Percentiles rank a stretch among this genome's conserved stretches.
These are phyloP conservation scores for Drosophila aff. DNA, from an alignment of 1,140 invertebrate genomes.

Conservation along the genomic window DNA sequence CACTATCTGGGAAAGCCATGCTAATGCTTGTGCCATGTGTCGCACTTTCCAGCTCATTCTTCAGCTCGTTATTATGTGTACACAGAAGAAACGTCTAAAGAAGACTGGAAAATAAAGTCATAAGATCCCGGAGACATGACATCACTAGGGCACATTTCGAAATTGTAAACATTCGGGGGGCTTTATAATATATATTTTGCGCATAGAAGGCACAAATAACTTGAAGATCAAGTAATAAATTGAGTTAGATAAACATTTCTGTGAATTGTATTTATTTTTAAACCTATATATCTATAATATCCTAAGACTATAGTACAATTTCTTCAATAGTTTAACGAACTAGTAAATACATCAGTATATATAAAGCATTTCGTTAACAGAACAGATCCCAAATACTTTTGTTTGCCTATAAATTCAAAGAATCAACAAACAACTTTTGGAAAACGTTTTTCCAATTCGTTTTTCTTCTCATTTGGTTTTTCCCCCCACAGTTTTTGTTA, in stretches of 20 bases:
- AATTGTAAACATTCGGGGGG: not conserved
- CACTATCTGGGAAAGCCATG: conserved; percentile 49
- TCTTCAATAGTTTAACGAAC: not conserved
- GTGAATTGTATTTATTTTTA: not conserved
- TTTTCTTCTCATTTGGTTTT: conserved; percentile 13
- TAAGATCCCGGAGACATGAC: conserved; percentile 36
- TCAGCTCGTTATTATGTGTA: conserved; percentile 2
- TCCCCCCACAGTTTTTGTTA: not conserved
- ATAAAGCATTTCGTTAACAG: not conserved
- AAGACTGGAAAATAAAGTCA: conserved; percentile 40
- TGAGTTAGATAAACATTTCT: not conserved
- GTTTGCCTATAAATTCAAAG: conserved; percentile 8
- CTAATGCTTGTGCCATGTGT: conserved; percentile 41
- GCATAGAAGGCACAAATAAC: not conserved
- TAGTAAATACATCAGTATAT: not conserved
- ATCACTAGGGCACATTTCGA: conserved; percentile 20
- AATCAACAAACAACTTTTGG: conserved; percentile 16
- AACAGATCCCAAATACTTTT: conserved; percentile 5
- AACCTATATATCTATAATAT: not conserved
- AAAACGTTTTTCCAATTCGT: conserved; percentile 15
- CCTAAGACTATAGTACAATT: not conserved
- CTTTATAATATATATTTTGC: not conserved
- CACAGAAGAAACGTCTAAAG: conserved; percentile 26
- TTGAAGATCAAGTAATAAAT: not conserved
- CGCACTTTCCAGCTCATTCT: conserved; percentile 22